A percentile compares a stretch with the other conserved stretches of the same genome.
Evolutionary conservation across 1,140 invertebrate genomes (phyloP).

Genomic region (Brachionus paranguensis): DNA sequence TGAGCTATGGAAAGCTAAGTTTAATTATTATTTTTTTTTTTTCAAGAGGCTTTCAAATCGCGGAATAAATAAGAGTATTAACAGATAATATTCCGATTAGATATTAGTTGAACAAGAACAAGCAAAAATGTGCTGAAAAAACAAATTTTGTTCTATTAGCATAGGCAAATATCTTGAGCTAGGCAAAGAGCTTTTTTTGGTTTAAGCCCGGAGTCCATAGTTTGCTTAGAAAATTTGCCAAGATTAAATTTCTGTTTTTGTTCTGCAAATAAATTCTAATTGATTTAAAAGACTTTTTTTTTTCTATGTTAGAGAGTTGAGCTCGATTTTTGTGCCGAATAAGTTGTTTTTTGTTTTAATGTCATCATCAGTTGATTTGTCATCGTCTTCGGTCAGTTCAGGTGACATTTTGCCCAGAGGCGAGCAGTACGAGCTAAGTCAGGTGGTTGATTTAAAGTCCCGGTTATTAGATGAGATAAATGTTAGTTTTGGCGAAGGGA

Average conservation of each 20-base stretch:
- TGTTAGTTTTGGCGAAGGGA: background rate
- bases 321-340: background rate
- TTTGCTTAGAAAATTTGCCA: background rate
- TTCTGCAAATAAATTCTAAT: background rate
- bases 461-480: background rate
- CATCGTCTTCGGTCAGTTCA: background rate
- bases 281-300: background rate
- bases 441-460: background rate
- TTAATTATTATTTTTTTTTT: background rate
- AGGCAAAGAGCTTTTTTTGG: background rate
- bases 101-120: background rate
- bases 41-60: background rate
- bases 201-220: background rate
- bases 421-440: background rate
- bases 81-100: background rate
- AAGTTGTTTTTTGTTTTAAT: background rate
- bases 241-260: background rate
- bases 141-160: background rate
- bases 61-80: background rate
- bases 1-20: background rate
- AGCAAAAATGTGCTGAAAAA: background rate
- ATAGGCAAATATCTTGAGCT: background rate
- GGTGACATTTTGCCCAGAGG: background rate
- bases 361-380: conserved; percentile 8
- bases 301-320: background rate